These are phyloP conservation scores for Eugnorisma glareosa DNA, from an alignment of 2,888 invertebrate genomes.

Conservation along the genomic window DNA sequence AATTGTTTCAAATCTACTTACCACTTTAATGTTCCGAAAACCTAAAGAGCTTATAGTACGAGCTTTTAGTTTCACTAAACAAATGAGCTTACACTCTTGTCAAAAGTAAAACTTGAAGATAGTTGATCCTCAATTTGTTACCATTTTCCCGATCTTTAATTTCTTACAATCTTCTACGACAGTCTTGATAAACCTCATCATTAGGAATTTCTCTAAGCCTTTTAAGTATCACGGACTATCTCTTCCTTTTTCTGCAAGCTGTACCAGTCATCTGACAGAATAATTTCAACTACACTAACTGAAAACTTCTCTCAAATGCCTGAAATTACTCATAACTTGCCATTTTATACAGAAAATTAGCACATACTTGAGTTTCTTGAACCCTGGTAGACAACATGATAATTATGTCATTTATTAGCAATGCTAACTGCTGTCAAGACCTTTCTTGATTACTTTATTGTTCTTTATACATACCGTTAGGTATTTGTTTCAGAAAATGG, in stretches of 20 bases:
- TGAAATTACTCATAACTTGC: neutral
- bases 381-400: neutral
- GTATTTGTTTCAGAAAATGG: constrained; percentile 2
- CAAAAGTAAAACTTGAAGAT: neutral
- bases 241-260: neutral
- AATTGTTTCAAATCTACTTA: neutral
- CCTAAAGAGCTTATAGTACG: no score
- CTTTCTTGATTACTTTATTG: constrained; percentile 11
- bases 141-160: neutral
- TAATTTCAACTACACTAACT: neutral
- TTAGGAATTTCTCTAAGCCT: neutral
- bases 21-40: neutral
- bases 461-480: constrained; percentile 11
- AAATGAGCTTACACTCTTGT: neutral
- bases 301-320: neutral
- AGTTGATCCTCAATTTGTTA: neutral
- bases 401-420: constrained; percentile 32
- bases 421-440: constrained; percentile 34
- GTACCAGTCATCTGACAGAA: neutral
- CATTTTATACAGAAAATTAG: constrained; percentile 28
- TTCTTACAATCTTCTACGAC: neutral
- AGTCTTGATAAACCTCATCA: neutral
- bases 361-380: constrained; percentile 24
- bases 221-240: neutral
- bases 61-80: neutral